phyloP scores from a whole-genome alignment of 2,113 vertebrate species.

The Ahaetulla prasina region DNA sequence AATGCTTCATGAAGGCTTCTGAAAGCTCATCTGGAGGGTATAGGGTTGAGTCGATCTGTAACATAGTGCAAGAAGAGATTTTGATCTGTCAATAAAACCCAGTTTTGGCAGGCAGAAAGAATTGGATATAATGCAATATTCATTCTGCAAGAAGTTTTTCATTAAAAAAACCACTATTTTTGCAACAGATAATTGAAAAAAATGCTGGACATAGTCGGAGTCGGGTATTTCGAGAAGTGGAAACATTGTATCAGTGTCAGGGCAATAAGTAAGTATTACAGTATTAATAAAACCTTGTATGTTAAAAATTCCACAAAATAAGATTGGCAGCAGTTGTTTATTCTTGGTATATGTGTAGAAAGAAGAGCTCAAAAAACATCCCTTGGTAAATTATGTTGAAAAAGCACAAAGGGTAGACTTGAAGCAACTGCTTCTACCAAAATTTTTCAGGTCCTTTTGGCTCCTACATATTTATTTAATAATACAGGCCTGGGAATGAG shows the following conservation, averaged over 20 bases:
- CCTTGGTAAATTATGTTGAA: neutral
- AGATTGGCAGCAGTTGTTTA: neutral
- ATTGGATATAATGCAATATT: neutral
- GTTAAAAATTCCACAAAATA: neutral
- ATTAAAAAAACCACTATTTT: slow-evolving; percentile 25
- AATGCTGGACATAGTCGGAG: slow-evolving; percentile 87
- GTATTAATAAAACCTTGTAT: neutral
- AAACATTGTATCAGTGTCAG: slow-evolving; percentile 96
- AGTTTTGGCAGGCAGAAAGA: neutral
- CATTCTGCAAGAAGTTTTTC: neutral
- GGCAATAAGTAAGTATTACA: slow-evolving; percentile 84
- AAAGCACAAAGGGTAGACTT: neutral
- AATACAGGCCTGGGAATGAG: neutral
- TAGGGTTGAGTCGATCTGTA: neutral
- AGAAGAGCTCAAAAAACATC: neutral
- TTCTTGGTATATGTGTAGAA: neutral
- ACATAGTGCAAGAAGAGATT: neutral
- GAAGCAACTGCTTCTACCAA: neutral
- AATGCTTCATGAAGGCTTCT: neutral
- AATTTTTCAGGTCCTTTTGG: neutral
- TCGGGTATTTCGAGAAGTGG: slow-evolving; percentile 92
- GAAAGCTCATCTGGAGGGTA: neutral
- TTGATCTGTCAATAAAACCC: neutral
- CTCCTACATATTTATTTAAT: neutral
- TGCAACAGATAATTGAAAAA: slow-evolving; percentile 90